A percentile compares a stretch with the other conserved stretches of the same genome.
Conservation (phyloP, 2,797 vertebrate species). For the Poeciliopsis presidionis region DNA sequence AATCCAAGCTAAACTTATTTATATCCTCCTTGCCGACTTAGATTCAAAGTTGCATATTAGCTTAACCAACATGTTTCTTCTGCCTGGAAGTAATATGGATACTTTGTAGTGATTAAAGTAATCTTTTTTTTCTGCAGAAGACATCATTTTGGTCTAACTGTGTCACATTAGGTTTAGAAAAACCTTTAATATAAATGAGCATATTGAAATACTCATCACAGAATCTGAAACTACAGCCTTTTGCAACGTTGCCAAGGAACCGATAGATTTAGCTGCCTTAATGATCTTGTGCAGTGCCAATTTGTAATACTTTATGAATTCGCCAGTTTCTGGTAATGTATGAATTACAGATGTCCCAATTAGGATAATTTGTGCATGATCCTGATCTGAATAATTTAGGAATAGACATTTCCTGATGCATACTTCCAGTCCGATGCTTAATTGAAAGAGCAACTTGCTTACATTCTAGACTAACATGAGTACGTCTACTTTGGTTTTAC, state of each 20-base stretch:
- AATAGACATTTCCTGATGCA: neutral
- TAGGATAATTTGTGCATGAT: no score
- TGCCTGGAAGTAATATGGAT: no score
- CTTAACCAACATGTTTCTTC: no score
- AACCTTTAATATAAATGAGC: neutral
- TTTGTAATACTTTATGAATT: no score
- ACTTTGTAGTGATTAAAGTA: neutral
- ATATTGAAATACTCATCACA: neutral
- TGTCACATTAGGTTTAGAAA: neutral
- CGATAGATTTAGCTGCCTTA: no score
- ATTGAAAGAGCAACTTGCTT: neutral
- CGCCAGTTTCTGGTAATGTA: no score
- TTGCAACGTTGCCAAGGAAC: neutral
- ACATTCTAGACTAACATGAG: neutral
- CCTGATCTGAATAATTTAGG: no score
- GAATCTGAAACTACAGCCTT: neutral
- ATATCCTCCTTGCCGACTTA: neutral
- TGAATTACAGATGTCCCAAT: no score
- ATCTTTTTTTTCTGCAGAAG: neutral
- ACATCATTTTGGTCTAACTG: neutral
- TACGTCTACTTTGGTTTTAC: neutral
- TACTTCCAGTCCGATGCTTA: neutral
- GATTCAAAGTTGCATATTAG: neutral
- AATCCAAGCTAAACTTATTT: neutral
- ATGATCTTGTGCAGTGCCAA: no score